Evolutionary conservation across 2,797 vertebrate genomes (phyloP).

Genomic region (Sebastes glaucus): DNA sequence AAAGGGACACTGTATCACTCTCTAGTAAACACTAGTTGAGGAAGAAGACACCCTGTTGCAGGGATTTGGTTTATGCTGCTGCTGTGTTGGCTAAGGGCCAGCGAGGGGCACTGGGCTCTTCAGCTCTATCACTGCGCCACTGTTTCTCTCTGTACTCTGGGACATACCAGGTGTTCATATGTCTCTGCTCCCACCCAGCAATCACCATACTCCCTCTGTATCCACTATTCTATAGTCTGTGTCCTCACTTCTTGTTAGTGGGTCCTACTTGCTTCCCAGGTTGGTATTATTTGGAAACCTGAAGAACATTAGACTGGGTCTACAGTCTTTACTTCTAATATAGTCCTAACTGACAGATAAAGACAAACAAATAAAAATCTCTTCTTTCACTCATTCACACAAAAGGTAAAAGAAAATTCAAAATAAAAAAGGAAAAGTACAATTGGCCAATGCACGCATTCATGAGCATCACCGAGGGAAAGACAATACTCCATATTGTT

Average conservation of each 20-base stretch:
- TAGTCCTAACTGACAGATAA: constrained; percentile 5
- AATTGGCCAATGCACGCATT: constrained; percentile 53
- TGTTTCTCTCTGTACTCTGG: neutral
- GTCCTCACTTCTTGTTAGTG: neutral
- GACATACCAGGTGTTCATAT: neutral
- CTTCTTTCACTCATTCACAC: constrained; percentile 55
- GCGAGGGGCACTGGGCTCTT: constrained; percentile 10
- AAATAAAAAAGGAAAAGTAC: constrained; percentile 24
- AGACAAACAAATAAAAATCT: constrained; percentile 32
- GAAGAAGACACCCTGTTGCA: constrained; percentile 25
- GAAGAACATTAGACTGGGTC: neutral
- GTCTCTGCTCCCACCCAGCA: neutral
- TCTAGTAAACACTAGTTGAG: neutral
- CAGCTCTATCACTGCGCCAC: constrained; percentile 33
- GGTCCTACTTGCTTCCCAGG: neutral
- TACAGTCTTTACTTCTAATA: neutral
- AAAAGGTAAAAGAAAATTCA: constrained; percentile 38
- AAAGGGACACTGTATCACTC: neutral
- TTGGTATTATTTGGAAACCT: neutral
- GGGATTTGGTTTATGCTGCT: constrained; percentile 40
- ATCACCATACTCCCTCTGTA: neutral
- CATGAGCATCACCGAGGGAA: constrained; percentile 67
- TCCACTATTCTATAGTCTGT: neutral
- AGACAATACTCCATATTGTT: constrained; percentile 74
- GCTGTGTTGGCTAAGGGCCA: constrained; percentile 37